Evolutionary conservation across 1,140 invertebrate genomes (phyloP), one percentile per base, ranked within the genome.

Genomic region (Trichonephila clavipes): DNA sequence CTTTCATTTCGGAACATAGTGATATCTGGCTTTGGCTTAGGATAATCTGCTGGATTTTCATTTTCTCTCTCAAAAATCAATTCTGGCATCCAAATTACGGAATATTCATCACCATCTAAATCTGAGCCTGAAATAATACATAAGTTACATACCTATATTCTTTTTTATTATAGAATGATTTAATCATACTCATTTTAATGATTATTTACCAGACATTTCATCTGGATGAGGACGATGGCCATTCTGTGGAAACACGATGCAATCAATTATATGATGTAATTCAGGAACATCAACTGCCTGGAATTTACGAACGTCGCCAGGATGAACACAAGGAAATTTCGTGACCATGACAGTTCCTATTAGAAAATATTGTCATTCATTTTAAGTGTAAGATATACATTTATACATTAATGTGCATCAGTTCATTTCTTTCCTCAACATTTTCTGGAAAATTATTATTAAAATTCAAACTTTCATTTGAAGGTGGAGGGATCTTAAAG

Each of bases 261-360:
- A 95, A 83, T 95, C 94, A 18, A 92, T 85, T 16, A 95, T 95
- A 77, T 94, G 94, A 51, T 87, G 93, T 12, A 95, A 59, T 28
- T 82, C 59, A 10, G 59, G 44, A 40, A 94, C 88, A 92, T 95
- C 94, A n/a, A 94, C 81, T 19, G 94, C 94, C 40, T 14, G 59
- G 21, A 95, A 93, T 91, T 94, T 93, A 18, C 94, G 77, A 28
- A 94, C 89, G 90, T 94, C 94, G 7, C 91, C 94, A 12, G 94
- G 94, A 64, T 93, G 94, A 7, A 94, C 72, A 83, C 94, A 95
- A 40, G 94, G 94, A 83, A 72, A 91, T 88, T 93, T 95, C 8
- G 94, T 95, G 7, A 96, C 95, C 88, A 96, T 64, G n/a, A 96
- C 95, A 8, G 91, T 82, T 64, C 94, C 94, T 94, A 16, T 51